A percentile compares a stretch with the other conserved stretches of the same genome.
These are phyloP conservation scores for Azemiops feae DNA, from an alignment of 2,113 vertebrate genomes.

Conservation along the genomic window DNA sequence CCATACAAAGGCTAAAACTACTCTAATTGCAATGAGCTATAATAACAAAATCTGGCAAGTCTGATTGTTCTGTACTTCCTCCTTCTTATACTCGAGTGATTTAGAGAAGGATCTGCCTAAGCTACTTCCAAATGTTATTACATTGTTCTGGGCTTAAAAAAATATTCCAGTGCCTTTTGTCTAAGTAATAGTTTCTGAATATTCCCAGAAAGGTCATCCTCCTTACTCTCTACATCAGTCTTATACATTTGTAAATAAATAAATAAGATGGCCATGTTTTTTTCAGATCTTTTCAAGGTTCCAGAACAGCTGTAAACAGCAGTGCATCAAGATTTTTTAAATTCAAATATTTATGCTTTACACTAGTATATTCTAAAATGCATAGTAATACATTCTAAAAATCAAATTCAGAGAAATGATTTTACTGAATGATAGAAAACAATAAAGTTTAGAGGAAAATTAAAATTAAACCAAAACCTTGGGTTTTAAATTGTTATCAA, in stretches of 20 bases:
- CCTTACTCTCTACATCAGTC: neutral
- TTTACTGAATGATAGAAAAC: neutral
- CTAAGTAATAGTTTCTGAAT: neutral
- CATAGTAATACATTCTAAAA: neutral
- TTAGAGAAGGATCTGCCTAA: neutral
- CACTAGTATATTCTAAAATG: neutral
- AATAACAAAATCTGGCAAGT: neutral
- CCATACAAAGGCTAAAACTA: neutral
- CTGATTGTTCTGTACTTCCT: neutral
- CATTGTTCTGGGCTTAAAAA: neutral
- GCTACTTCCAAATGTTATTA: neutral
- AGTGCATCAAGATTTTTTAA: neutral
- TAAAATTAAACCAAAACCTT: neutral
- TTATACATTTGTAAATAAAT: neutral
- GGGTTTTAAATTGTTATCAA: neutral
- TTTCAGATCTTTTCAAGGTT: neutral
- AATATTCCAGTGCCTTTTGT: neutral
- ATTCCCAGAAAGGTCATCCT: neutral
- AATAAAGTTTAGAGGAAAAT: neutral
- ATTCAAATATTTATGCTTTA: constrained; percentile 17
- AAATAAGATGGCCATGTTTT: neutral
- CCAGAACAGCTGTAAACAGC: neutral
- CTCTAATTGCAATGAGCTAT: neutral
- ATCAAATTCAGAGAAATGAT: neutral
- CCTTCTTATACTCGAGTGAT: neutral